Evolutionary conservation across 2,113 vertebrate genomes (phyloP), one percentile per base, ranked within the genome.

Genomic region (Bubo blakistoni): DNA sequence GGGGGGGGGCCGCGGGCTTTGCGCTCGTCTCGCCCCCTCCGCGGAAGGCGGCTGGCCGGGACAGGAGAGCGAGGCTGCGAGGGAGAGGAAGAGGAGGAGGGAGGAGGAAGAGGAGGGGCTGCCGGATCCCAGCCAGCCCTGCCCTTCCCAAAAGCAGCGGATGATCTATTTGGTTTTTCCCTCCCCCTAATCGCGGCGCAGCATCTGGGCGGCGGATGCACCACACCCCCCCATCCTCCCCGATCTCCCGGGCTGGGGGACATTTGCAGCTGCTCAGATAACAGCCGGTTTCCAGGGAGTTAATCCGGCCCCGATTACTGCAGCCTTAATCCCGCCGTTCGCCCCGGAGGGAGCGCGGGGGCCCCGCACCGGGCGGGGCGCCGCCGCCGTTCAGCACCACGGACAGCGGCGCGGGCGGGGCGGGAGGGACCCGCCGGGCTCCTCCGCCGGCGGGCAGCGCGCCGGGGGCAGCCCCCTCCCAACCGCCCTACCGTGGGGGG

Each of bases 121-220:
- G 88, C 65, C 85, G 24, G 71, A 66, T 88, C 55, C 59, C 63
- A 65, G 67, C 32, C 92, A 42, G 90, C 92, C 96, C 88, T 96
- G 90, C 93, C 96, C 88, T 96, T 94, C 74, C 96, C 90, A 95
- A 97, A 94, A 92, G 58, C 95, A 38, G 79, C 40, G 46, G 85
- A 82, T 77, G 62, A 93, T 80, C 77, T 3, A 11, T 70, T 59
- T 86, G 38, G 3, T 49, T 70, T 46, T 21, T n/a, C 59, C 58
- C 49, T 65, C 51, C 89, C 67, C 30, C 34, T 80, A 90, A 80
- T 77, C 79, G 8, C 65, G 10, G 61, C 22, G 65, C 66, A 61
- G 86, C 86, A 88, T 71, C 91, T 81, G 90, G 71, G 34, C 14
- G 9, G 36, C 10, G 42, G 58, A 51, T 76, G 44, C 6, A 2